Base-by-base conservation (phyloP, 2,888 invertebrate genomes). In the Trilocha varians region DNA sequence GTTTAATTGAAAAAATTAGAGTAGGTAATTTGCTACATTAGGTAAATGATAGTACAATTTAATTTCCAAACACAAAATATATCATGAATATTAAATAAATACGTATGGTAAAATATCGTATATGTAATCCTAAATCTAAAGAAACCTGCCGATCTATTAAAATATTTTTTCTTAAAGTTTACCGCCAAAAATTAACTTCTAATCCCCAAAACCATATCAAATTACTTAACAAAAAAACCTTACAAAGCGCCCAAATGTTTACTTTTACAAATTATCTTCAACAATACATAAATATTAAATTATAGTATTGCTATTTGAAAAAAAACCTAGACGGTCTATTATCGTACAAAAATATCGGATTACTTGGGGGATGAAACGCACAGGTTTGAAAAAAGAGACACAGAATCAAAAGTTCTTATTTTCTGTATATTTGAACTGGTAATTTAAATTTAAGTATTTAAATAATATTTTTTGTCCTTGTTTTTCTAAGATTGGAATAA, bases 191-290 rank as follows among this genome's bases (percentile, higher is more conserved):
- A 25, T 25, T 25, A 3, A 25, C 11, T 25, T 25, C 25, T 9
- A 25, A 25, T 33, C 35, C 17, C 34, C 18, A 39, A 32, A 38
- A 41, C 43, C 25, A 18, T 41, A 42, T 49, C 42, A 42, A 37
- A 38, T 46, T 42, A 35, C 39, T 6, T 14, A 3, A 37, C 42
- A 60, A 74, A 73, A 75, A 69, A 52, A 36, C 34, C 53, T 9
- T 25, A 78, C 71, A 76, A 74, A 63, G 47, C 48, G 46, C 45
- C 59, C 62, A 71, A 78, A 78, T 85, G 74, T 85, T 85, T 83
- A 83, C 80, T 73, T 66, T 80, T 71, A 65, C 73, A 65, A 84
- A 84, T 85, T 84, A 83, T 76, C 55, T 60, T 36, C 47, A 52
- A 80, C 73, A 79, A 80, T 65, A 42, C 50, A 53, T 44, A 48